Percentiles rank a stretch among this genome's conserved stretches.
These are phyloP conservation scores for Chiridota heheva DNA, from an alignment of 35 echinoderm and acorn worm genomes.

Conservation along the genomic window DNA sequence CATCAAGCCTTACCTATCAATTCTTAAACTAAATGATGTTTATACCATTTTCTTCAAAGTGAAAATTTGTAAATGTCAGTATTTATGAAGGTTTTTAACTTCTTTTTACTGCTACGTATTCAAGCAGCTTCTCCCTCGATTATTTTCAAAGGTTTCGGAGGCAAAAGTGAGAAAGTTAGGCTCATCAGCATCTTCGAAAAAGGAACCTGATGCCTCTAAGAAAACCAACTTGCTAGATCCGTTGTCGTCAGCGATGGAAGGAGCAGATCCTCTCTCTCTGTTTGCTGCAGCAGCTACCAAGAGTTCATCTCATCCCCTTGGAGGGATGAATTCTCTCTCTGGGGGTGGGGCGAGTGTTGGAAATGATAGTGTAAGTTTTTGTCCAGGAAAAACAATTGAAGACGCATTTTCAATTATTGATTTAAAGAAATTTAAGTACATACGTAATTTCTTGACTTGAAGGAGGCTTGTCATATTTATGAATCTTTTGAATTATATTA, in stretches of 20 bases:
- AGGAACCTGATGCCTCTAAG: slow-evolving; percentile 43
- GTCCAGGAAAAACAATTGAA: neutral
- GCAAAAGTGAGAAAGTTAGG: slow-evolving; percentile 67
- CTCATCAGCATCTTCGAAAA: slow-evolving; percentile 17
- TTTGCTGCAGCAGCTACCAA: slow-evolving; percentile 77
- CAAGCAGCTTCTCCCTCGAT: neutral
- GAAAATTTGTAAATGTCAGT: no score
- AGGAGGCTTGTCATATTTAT: no score
- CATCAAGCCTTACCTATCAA: no score
- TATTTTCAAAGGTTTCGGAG: slow-evolving; percentile 53
- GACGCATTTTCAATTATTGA: no score
- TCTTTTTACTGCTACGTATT: no score
- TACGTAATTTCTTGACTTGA: no score
- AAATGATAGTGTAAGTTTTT: slow-evolving; percentile 10
- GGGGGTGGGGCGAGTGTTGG: neutral
- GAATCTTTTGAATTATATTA: no score
- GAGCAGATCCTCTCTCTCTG: slow-evolving; percentile 81
- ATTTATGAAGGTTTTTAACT: no score
- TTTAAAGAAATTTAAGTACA: no score
- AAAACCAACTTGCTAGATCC: slow-evolving; percentile 44
- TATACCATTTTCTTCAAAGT: no score
- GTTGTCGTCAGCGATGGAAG: slow-evolving; percentile 75
- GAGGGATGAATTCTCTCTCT: slow-evolving; percentile 54
- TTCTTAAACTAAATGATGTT: no score
- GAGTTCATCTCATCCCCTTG: slow-evolving; percentile 3